Percentiles rank a stretch among this genome's conserved stretches.
phyloP scores from a whole-genome alignment of 2,113 vertebrate species.

The Rhipidura dahli region DNA sequence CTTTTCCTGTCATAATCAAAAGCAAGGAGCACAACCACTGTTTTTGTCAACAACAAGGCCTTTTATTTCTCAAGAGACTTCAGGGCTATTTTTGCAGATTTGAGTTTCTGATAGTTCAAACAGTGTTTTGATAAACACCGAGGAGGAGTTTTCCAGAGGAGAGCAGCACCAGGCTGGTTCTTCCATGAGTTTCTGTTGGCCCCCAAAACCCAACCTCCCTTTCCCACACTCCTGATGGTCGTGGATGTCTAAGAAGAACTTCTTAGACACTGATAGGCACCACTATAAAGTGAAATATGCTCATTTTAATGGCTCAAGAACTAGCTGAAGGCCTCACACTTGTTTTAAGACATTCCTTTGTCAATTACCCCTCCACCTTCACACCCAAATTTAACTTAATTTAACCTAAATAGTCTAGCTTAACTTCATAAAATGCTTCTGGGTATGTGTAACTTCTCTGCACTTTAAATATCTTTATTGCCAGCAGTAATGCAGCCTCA shows the following conservation, averaged over 20 bases:
- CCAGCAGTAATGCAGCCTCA: not conserved
- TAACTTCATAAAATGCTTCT: not conserved
- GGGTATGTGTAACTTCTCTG: not conserved
- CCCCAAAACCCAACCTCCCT: not conserved
- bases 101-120: not conserved
- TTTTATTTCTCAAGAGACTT: not conserved
- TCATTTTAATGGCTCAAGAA: not conserved
- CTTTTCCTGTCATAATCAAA: not conserved
- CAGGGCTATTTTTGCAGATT: not conserved
- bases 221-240: not conserved
- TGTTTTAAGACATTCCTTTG: not conserved
- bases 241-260: not conserved
- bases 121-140: not conserved
- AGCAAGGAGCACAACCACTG: not conserved
- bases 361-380: not conserved
- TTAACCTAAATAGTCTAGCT: not conserved
- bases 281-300: not conserved
- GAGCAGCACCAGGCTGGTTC: not conserved
- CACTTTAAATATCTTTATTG: not conserved
- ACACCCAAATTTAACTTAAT: not conserved
- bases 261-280: too few relatives aligned
- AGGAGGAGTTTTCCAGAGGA: not conserved
- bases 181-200: not conserved
- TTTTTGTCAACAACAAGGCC: not conserved
- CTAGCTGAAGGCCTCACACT: not conserved